Evolutionary conservation across 2,888 invertebrate species (phyloP), one percentile per base, ranked within the genome.

Genomic region (Clunio marinus): DNA sequence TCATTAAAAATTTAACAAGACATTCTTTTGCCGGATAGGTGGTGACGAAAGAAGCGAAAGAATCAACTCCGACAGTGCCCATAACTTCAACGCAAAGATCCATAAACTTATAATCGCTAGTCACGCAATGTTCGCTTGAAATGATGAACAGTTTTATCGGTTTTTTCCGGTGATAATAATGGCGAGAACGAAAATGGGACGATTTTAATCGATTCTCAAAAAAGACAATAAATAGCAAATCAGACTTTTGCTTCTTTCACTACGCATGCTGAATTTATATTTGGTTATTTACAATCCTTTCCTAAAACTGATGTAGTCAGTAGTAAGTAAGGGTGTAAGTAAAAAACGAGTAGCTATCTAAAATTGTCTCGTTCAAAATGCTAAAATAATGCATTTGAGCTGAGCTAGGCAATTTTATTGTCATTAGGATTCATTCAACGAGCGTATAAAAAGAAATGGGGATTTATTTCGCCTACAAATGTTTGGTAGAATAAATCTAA

Each of bases 1-100:
- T 57, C 57, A 57, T 57, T 57, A 57, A 57, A 57, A 20, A 20
- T 57, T 57, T 27, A 57, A 57, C 57, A 57, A 57, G 57, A 57
- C 51, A 32, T 4, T 13, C 57, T 27, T 27, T 20, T 41, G 10
- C 15, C n/a, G n/a, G n/a, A 7, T 41, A 3, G 10, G 7, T 25
- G 57, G 57, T 25, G 27, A 27, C 20, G 2, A n/a, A 5, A 22
- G 22, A 17, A 22, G 51, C 51, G 7, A 13, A 32, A 13, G 35
- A 13, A 32, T 51, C 17, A 20, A 13, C 22, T 22, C 20, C 8
- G 27, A 4, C 25, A 7, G n/a, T 25, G 57, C 25, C 13, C 2
- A 15, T 15, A 57, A 24, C 25, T 57, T 57, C n/a, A 20, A 2
- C 22, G 13, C n/a, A 57, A 15, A 45, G 3, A 2, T 20, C 20